A percentile compares a stretch with the other conserved stretches of the same genome.
Evolutionary conservation across 2,888 invertebrate species (phyloP).

Genomic region (Prostheceraeus crozeri): DNA sequence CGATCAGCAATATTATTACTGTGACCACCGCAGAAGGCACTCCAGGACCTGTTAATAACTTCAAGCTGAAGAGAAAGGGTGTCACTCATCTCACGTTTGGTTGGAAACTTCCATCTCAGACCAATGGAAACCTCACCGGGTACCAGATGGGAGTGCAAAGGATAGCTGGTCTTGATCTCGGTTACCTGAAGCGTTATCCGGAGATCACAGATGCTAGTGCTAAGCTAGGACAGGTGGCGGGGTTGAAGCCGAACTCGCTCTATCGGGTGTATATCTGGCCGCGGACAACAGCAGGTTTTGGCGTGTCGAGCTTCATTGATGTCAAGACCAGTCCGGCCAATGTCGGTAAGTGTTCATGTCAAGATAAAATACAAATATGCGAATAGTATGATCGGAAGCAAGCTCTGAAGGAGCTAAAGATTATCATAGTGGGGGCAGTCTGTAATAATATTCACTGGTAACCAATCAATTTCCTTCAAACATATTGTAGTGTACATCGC

Average conservation of each 20-base stretch:
- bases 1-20: constrained; percentile 44
- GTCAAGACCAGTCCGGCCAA: constrained; percentile 34
- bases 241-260: constrained; percentile 38
- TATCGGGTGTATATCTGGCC: constrained; percentile 35
- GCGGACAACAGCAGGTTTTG: constrained; percentile 31
- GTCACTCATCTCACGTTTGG: constrained; percentile 61
- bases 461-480: too few species aligned
- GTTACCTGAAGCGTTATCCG: neutral
- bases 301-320: constrained; percentile 26
- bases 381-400: too few species aligned
- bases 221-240: constrained; percentile 24
- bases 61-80: constrained; percentile 57
- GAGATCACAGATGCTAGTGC: constrained; percentile 27
- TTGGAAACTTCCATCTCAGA: constrained; percentile 82
- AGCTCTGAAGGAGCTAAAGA: too few species aligned
- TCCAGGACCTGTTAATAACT: constrained; percentile 72
- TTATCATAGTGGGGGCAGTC: too few species aligned
- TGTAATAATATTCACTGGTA: too few species aligned
- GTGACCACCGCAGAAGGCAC: constrained; percentile 83
- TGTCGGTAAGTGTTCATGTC: neutral
- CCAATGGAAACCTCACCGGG: constrained; percentile 82
- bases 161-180: neutral
- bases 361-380: too few species aligned
- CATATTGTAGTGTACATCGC: too few species aligned
- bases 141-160: constrained; percentile 74